phyloP scores from a whole-genome alignment of 2,888 invertebrate species.

The Cinara cedri region DNA sequence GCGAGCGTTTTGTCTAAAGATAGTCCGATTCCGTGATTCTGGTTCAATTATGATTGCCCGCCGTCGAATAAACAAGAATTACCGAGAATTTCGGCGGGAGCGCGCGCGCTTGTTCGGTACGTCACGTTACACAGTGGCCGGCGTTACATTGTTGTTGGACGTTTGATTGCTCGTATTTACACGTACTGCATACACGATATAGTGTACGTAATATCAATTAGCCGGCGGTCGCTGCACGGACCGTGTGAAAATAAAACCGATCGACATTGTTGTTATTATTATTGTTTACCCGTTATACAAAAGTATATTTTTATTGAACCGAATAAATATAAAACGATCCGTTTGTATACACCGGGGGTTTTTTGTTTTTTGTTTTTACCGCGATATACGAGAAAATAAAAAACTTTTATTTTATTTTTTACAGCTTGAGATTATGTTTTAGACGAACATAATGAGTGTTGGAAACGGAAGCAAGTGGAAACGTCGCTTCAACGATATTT shows the following conservation, averaged over 20 bases:
- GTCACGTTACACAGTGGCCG: no score
- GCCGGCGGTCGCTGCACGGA: not conserved
- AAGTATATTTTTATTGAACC: no score
- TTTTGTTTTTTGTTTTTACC: no score
- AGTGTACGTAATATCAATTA: not conserved
- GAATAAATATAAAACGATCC: no score
- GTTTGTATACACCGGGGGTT: no score
- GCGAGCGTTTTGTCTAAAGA: slow-evolving; percentile 32
- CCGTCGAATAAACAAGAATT: slow-evolving; percentile 26
- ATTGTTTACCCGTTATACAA: not conserved
- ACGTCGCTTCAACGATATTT: no score
- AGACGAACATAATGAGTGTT: no score
- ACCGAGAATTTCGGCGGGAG: slow-evolving; percentile 19
- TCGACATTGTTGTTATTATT: not conserved
- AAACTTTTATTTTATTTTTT: no score
- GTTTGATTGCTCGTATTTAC: not conserved
- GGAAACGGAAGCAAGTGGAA: no score
- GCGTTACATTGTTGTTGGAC: not conserved
- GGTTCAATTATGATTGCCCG: slow-evolving; percentile 7
- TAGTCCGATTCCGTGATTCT: slow-evolving; percentile 23
- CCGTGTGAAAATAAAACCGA: not conserved
- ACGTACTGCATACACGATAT: no score
- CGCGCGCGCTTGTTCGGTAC: not conserved
- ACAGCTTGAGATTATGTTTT: no score
- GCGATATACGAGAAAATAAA: no score